Evolutionary conservation across 2,888 invertebrate genomes (phyloP), one percentile per base, ranked within the genome.

Genomic region (Lysandra bellargus): DNA sequence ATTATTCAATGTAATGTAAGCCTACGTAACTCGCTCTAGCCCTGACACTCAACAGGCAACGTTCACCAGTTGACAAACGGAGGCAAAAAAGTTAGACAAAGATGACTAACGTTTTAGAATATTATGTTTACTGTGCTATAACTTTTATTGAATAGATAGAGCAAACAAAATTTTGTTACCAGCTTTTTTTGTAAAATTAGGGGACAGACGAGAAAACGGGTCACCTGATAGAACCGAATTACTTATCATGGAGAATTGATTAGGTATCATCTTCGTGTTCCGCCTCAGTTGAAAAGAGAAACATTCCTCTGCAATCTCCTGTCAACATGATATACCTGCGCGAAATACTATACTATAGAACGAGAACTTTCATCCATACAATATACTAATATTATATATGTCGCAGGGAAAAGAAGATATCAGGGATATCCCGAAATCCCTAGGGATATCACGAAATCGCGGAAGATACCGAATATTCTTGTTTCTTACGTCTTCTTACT

Each of bases 231-330:
- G 44, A 49, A 49, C 23, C 23, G 33, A 69, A 69, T 69, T 33
- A 37, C 64, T 64, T 69, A 69, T 37, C 14, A 9, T 64, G 4
- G 44, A 23, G 64, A 30, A 30, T 64, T 64, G 37, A 17, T 37
- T 14, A 30, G 17, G 64, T 33, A 69, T 33, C 30, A 69, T 30
- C 64, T 1, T 1, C 64, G 1, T 33, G 69, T 69, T 69, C 33
- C 33, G 69, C 69, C 69, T 69, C 69, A 37, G 33, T 37, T 69
- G 33, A 69, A 69, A 69, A 69, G 33, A 69, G 17, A 69, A 69
- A 69, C 69, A 69, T 37, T 69, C 33, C 33, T 69, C 69, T 14
- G 33, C 37, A 37, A 69, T 69, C 37, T 37, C 5, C 33, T 69
- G 33, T 69, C 69, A 69, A 69, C 69, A 69, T 23, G 23, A 23